Evolutionary conservation across 2,797 vertebrate species (phyloP).

Genomic region (Menidia menidia): DNA sequence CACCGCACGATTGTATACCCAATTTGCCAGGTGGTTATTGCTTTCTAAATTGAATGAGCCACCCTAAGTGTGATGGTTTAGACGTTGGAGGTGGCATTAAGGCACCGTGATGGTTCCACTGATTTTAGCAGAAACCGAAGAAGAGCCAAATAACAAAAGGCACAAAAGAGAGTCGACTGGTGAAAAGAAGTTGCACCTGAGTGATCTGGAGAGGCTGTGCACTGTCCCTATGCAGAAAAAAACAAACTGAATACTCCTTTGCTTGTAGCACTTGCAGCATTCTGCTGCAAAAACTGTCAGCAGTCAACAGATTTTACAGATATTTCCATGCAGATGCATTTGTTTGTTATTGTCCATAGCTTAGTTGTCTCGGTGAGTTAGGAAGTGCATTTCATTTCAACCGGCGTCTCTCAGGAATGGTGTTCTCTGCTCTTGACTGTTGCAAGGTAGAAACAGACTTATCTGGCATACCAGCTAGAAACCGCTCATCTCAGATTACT

Average conservation of each 20-base stretch:
- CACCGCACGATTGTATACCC: slow-evolving; percentile 71
- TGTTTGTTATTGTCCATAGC: too few relatives aligned
- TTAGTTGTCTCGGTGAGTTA: too few relatives aligned
- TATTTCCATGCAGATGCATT: too few relatives aligned
- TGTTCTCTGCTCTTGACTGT: too few relatives aligned
- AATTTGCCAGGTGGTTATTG: slow-evolving; percentile 82
- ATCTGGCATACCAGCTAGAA: too few relatives aligned
- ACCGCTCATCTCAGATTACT: too few relatives aligned
- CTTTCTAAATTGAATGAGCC: slow-evolving; percentile 80
- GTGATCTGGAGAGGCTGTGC: slow-evolving; percentile 22
- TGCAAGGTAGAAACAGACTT: too few relatives aligned
- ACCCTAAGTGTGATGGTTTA: slow-evolving; percentile 73
- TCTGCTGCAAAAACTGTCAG: slow-evolving; percentile 14
- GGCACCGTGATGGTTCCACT: slow-evolving; percentile 59
- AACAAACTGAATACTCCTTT: slow-evolving; percentile 46
- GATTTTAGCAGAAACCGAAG: slow-evolving; percentile 57
- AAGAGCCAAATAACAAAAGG: slow-evolving; percentile 49
- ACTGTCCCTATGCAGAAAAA: slow-evolving; percentile 33
- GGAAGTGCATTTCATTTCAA: too few relatives aligned
- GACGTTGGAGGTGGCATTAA: slow-evolving; percentile 69
- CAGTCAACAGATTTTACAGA: too few relatives aligned
- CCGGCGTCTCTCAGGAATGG: too few relatives aligned
- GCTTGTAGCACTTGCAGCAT: slow-evolving; percentile 39
- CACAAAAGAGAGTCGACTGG: slow-evolving; percentile 39
- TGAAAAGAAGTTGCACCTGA: slow-evolving; percentile 29